Base-by-base conservation (phyloP, 2,797 vertebrate species). In the Sphaeramia orbicularis region DNA sequence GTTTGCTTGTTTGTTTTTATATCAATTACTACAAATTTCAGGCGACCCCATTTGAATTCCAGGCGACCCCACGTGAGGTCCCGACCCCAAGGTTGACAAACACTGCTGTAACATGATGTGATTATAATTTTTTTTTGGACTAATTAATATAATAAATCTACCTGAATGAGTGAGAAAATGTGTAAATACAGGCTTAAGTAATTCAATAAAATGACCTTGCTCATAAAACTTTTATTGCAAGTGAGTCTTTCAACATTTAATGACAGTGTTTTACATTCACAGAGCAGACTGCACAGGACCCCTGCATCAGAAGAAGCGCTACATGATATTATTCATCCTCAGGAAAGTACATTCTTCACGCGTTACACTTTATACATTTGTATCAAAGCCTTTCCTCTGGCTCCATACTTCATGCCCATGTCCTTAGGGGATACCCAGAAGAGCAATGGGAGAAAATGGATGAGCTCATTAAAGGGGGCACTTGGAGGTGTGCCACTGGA, bases 381-480 rank as follows among this genome's bases (percentile, higher is more conserved):
- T 4, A 24, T 21, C n/a, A 14, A 32, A 67, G 21, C 14, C 10
- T 47, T 15, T 10, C 15, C 35, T 12, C 15, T 7, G 18, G 9
- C 7, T 10, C 6, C 11, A 18, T 59, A 43, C 37, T 12, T 37
- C 10, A 40, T 45, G 30, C 21, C 2, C 12, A 19, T 2, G 10
- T 68, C 50, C 18, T 13, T n/a, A 35, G 38, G 11, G 7, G 14
- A 16, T 16, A 2, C 36, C 12, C 2, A 27, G 24, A 11, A 9
- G 27, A 68, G 4, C 30, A 38, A 8, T 13, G 19, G 10, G 8
- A 51, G 32, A 51, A 47, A 21, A 71, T 59, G 36, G 60, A 63
- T 62, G 52, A 50, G 47, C 0, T 71, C 12, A 71, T 63, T 64
- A 55, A 44, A 13, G 16, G 1, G 0, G 24, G n/a, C 43, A 15